phyloP scores from a whole-genome alignment of 2,113 vertebrate species.

The Cololabis saira region DNA sequence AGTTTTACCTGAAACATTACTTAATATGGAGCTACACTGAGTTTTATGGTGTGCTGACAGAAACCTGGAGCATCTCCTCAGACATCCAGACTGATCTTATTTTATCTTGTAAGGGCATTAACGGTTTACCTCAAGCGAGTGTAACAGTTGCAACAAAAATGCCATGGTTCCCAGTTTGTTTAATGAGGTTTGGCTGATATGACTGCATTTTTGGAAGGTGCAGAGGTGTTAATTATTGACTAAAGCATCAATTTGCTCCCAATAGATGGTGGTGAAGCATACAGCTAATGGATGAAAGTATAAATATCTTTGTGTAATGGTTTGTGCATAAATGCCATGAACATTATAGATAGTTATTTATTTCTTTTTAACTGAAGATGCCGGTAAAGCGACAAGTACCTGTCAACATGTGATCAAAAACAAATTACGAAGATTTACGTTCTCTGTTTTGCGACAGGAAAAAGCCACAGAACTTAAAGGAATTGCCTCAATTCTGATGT shows the following conservation, averaged over 20 bases:
- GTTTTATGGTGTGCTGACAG: slow-evolving; percentile 58
- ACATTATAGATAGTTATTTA: slow-evolving; percentile 45
- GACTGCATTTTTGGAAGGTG: slow-evolving; percentile 49
- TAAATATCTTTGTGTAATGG: slow-evolving; percentile 56
- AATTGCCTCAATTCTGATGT: neutral
- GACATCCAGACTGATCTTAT: slow-evolving; percentile 44
- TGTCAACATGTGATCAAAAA: slow-evolving; percentile 4
- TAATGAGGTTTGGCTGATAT: slow-evolving; percentile 60
- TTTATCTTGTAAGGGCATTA: slow-evolving; percentile 55
- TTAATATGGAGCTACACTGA: slow-evolving; percentile 22
- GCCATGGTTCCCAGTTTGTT: slow-evolving; percentile 53
- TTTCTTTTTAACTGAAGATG: slow-evolving; percentile 53
- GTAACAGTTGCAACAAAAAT: slow-evolving; percentile 26
- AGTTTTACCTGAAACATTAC: slow-evolving; percentile 28
- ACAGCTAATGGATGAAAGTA: slow-evolving; percentile 26
- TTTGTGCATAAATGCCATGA: slow-evolving; percentile 30
- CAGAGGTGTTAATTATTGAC: slow-evolving; percentile 51
- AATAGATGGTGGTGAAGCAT: slow-evolving; percentile 38
- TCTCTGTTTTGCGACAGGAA: no score
- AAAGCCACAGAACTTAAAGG: no score
- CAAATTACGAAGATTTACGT: neutral
- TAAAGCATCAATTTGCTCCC: slow-evolving; percentile 48
- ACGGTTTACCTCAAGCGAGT: slow-evolving; percentile 45
- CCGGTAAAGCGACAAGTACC: slow-evolving; percentile 15
- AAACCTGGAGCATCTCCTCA: slow-evolving; percentile 55